These are phyloP conservation scores for Glareola pratincola DNA, from an alignment of 2,113 vertebrate species.

Conservation along the genomic window DNA sequence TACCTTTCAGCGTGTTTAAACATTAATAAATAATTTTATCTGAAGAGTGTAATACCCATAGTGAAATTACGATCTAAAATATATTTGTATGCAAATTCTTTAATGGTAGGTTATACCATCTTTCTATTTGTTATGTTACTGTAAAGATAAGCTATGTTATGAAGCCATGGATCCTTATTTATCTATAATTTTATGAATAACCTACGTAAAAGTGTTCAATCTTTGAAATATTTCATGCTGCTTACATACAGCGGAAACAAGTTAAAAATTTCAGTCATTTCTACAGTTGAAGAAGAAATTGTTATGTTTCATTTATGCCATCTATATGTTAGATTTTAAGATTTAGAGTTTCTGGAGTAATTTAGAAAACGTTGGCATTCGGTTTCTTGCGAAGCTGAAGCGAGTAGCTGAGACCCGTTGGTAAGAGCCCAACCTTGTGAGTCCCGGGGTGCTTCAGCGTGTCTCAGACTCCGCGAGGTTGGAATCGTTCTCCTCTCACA, in stretches of 20 bases:
- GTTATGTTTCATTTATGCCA: background rate
- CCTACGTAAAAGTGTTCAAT: background rate
- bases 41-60: background rate
- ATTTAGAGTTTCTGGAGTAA: background rate
- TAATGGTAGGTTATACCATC: background rate
- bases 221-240: background rate
- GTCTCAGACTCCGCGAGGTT: background rate
- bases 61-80: background rate
- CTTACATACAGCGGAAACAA: background rate
- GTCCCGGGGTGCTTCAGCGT: background rate
- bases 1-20: constrained; percentile 9
- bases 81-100: background rate
- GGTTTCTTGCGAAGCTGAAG: background rate
- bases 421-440: background rate
- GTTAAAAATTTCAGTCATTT: background rate
- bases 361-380: background rate
- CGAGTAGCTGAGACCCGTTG: background rate
- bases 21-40: background rate
- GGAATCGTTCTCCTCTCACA: background rate
- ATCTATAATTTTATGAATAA: background rate
- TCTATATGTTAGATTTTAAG: background rate
- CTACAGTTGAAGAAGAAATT: background rate
- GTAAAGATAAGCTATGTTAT: background rate
- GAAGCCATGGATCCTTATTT: background rate
- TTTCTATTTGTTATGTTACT: background rate